phyloP scores from a whole-genome alignment of 2,888 invertebrate species.

The Cantharis rustica region DNA sequence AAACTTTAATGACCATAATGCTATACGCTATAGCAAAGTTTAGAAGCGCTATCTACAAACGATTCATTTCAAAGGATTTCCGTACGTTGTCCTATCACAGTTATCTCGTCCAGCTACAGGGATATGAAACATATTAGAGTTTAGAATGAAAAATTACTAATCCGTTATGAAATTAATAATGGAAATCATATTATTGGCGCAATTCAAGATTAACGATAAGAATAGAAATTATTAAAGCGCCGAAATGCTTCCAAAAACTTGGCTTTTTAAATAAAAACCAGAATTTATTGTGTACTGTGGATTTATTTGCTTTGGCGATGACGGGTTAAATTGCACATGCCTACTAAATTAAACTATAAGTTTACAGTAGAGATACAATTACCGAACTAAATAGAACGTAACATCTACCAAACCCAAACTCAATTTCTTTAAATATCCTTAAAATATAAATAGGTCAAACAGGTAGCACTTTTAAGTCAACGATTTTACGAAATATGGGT shows the following conservation, averaged over 20 bases:
- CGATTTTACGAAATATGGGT: background rate
- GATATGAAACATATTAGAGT: conserved; percentile 7
- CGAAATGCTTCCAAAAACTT: background rate
- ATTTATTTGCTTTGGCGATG: background rate
- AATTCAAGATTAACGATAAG: background rate
- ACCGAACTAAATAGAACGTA: background rate
- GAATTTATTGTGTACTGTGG: background rate
- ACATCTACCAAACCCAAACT: background rate
- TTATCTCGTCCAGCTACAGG: conserved; percentile 14
- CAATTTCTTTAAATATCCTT: background rate
- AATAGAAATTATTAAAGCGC: background rate
- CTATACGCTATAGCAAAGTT: conserved; percentile 14
- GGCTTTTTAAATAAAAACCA: background rate
- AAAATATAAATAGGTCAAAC: background rate
- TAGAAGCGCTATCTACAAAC: conserved; percentile 17
- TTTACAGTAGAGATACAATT: background rate
- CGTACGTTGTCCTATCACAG: conserved; percentile 15
- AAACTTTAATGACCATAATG: conserved; percentile 23
- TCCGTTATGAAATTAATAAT: background rate
- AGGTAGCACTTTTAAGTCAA: background rate
- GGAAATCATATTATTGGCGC: background rate
- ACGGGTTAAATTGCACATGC: background rate
- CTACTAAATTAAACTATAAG: background rate
- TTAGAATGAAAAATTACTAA: background rate
- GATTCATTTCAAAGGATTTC: conserved; percentile 22